Conservation (phyloP, 2,888 invertebrate species). For the Latheticus oryzae region DNA sequence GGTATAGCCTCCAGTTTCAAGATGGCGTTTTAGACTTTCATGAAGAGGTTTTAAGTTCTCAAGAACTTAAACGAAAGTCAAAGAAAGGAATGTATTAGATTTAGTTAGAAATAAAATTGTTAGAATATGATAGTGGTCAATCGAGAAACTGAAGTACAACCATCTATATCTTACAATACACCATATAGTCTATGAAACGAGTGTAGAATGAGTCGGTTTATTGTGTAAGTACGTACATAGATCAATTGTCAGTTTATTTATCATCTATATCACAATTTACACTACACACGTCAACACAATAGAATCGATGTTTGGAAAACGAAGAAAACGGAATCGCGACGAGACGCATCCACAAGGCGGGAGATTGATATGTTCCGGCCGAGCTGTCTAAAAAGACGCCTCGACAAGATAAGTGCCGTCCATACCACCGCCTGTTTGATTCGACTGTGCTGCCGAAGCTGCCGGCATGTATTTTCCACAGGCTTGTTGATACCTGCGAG, state of each 20-base stretch:
- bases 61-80: conserved; percentile 16
- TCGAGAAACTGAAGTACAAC: conserved; percentile 35
- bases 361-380: conserved; percentile 37
- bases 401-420: conserved; percentile 88
- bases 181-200: conserved; percentile 41
- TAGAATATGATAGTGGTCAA: conserved; percentile 19
- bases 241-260: conserved; percentile 49
- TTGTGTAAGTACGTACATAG: conserved; percentile 46
- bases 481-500: conserved; percentile 89
- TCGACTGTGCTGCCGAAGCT: conserved; percentile 82
- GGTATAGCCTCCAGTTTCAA: conserved; percentile 33
- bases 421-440: conserved; percentile 85
- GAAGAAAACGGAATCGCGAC: conserved; percentile 42
- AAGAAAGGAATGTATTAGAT: conserved; percentile 43
- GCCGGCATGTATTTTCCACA: conserved; percentile 91
- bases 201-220: conserved; percentile 44
- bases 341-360: conserved; percentile 34
- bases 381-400: conserved; percentile 76
- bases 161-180: conserved; percentile 37
- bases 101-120: conserved; percentile 12
- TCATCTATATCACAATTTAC: conserved; percentile 59
- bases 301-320: conserved; percentile 55
- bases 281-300: conserved; percentile 56
- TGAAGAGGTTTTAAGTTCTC: conserved; percentile 2
- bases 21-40: conserved; percentile 24